Evolutionary conservation across 2,797 vertebrate species (phyloP), one percentile per base, ranked within the genome.

Genomic region (Babyrousa celebensis): DNA sequence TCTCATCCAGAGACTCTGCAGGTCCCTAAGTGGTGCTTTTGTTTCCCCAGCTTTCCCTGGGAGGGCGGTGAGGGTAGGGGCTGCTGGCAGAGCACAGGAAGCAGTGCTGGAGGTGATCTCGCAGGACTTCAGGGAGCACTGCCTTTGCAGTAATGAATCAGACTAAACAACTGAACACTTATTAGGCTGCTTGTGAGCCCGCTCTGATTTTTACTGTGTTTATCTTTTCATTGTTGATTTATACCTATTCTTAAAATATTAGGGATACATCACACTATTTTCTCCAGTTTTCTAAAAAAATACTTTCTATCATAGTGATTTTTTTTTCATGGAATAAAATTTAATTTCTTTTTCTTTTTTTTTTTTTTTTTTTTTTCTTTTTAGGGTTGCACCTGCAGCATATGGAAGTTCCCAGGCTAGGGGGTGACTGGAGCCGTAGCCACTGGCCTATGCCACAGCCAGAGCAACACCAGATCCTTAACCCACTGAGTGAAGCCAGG

Each of bases 171-270:
- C 6, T 10, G 79, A 74, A 77, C 12, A 70, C 21, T 23, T 83
- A 17, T 78, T 87, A 84, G 71, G 43, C 1, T 65, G 40, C 56
- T 83, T 21, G 5, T 72, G 7, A 78, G 52, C 60, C n/a, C 52
- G 96, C 74, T n/a, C 18, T 32, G n/a, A 63, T 52, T 87, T 92
- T 96, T 93, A 82, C 67, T 83, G n/a, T 65, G 75, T 62, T 95
- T 52, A 91, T 27, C 32, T 82, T 97, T 94, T 91, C 29, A 85
- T 54, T 86, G 58, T 77, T 96, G 60, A 89, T 84, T 93, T 96
- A 82, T 40, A 95, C 71, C n/a, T 25, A 80, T 11, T 89, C n/a
- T 79, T 88, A 96, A 91, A 87, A 80, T 82, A 92, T 75, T 60
- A 88, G 52, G 71, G 58, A 20, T 86, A 77, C 48, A 5, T 85